phyloP scores from a whole-genome alignment of 2,113 vertebrate genomes.

The Lutjanus erythropterus region DNA sequence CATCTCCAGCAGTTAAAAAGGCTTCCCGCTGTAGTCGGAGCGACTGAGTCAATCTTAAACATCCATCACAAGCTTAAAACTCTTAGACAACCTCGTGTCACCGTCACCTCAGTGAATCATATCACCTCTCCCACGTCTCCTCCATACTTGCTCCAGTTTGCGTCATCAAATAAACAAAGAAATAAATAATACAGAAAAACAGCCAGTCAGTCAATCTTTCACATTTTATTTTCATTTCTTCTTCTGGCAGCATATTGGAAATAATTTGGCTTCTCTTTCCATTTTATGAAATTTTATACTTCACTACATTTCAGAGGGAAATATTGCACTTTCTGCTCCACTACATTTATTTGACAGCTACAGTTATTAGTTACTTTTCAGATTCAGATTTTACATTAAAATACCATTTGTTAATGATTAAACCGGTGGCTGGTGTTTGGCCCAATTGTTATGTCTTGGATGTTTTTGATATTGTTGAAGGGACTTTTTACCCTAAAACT shows the following conservation, averaged over 20 bases:
- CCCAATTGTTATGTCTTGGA: background rate
- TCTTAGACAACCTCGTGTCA: conserved; percentile 53
- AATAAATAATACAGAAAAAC: conserved; percentile 26
- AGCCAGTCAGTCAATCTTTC: conserved; percentile 47
- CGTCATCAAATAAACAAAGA: conserved; percentile 55
- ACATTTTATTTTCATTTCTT: conserved; percentile 22
- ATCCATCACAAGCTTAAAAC: conserved; percentile 51
- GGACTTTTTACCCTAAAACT: too few relatives aligned
- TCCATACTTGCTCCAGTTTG: conserved; percentile 40
- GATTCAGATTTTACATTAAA: background rate
- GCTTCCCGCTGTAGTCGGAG: conserved; percentile 33
- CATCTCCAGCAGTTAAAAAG: conserved; percentile 3
- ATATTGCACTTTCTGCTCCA: background rate
- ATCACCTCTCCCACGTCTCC: conserved; percentile 70
- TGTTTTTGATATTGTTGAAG: too few relatives aligned
- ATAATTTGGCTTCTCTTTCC: background rate
- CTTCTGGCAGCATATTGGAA: conserved; percentile 7
- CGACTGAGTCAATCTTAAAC: conserved; percentile 53
- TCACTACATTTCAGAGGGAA: too few relatives aligned
- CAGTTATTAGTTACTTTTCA: background rate
- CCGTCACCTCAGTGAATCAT: conserved; percentile 62
- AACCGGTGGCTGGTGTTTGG: background rate
- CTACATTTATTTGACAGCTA: background rate
- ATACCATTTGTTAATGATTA: background rate
- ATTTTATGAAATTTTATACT: too few relatives aligned